phyloP scores from a whole-genome alignment of 2,113 vertebrate species.

The Peromyscus californicus region DNA sequence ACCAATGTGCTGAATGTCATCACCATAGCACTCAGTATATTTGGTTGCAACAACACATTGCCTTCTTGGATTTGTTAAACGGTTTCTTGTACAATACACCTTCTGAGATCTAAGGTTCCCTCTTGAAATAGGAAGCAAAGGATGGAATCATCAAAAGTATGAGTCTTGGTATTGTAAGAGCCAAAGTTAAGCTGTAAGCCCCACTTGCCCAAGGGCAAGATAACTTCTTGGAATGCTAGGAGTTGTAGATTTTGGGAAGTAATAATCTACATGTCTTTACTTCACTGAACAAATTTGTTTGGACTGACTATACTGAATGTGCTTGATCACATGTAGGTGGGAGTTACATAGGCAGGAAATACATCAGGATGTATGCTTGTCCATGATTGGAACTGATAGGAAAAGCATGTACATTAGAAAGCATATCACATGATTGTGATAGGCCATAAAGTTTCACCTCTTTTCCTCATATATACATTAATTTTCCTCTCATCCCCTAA shows the following conservation, averaged over 20 bases:
- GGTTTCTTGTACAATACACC: neutral
- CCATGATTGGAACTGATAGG: no score
- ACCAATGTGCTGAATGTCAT: neutral
- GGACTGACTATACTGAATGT: no score
- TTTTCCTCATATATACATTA: slow-evolving; percentile 6
- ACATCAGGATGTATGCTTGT: no score
- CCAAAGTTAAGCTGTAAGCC: no score
- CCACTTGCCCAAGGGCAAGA: no score
- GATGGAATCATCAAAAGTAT: neutral
- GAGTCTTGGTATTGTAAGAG: neutral
- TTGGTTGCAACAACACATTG: neutral
- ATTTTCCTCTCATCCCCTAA: slow-evolving; percentile 23
- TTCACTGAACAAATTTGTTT: no score
- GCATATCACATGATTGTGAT: slow-evolving; percentile 49
- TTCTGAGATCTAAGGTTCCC: neutral
- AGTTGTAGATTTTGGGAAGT: no score
- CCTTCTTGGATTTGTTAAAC: neutral
- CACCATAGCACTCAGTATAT: neutral
- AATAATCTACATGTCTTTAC: no score
- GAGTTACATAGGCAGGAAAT: no score
- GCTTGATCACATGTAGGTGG: no score
- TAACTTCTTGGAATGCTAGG: no score
- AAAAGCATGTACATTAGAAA: slow-evolving; percentile 59
- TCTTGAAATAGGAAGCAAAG: neutral
- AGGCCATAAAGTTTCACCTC: slow-evolving; percentile 16